phyloP scores from a whole-genome alignment of 2,888 invertebrate genomes.

The Andricus quercusramuli region DNA sequence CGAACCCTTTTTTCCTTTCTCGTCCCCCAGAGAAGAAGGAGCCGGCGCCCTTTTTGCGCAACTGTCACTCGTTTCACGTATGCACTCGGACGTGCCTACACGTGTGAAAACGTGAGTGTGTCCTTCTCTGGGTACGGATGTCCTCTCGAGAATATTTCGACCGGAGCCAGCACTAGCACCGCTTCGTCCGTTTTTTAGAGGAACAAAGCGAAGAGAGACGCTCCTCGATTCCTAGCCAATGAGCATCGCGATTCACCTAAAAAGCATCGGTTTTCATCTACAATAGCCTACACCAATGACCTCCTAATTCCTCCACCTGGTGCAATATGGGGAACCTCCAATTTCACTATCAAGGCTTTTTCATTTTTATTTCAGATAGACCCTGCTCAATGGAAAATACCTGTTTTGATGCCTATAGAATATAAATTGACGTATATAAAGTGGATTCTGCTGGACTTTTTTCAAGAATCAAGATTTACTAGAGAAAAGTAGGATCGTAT shows the following conservation, averaged over 20 bases:
- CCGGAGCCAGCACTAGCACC: constrained; percentile 10
- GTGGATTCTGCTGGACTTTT: background rate
- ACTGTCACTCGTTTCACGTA: constrained; percentile 66
- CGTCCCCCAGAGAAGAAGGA: constrained; percentile 54
- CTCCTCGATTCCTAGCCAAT: constrained; percentile 42
- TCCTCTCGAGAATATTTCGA: constrained; percentile 42
- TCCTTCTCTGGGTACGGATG: constrained; percentile 43
- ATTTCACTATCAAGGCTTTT: constrained; percentile 36
- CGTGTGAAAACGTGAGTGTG: constrained; percentile 55
- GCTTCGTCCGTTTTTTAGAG: constrained; percentile 26
- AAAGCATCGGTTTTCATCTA: constrained; percentile 37
- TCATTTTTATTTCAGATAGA: constrained; percentile 20
- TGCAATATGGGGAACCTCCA: constrained; percentile 36
- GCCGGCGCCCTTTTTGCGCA: constrained; percentile 69
- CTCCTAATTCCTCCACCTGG: constrained; percentile 40
- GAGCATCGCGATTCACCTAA: constrained; percentile 35
- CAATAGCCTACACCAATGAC: constrained; percentile 37
- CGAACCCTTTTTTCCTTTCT: constrained; percentile 75
- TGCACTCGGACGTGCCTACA: constrained; percentile 45
- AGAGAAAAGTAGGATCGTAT: no score
- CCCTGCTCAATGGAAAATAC: constrained; percentile 19
- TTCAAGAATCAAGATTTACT: background rate
- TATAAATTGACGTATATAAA: constrained; percentile 2
- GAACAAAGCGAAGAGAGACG: constrained; percentile 35
- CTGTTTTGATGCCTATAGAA: constrained; percentile 2